Base-by-base conservation (phyloP, 2,888 invertebrate species). In the Aporophyla lueneburgensis region DNA sequence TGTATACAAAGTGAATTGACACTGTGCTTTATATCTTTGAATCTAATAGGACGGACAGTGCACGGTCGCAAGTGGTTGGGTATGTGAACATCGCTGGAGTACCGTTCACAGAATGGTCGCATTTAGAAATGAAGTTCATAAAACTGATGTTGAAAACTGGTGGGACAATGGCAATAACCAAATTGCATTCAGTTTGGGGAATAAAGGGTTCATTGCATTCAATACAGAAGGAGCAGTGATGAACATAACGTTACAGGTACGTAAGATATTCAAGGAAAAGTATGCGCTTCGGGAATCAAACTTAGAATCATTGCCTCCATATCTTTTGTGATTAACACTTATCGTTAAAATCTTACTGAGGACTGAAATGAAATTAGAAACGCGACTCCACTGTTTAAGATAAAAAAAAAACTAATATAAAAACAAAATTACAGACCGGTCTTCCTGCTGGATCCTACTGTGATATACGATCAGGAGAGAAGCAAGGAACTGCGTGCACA, bases 41-140 rank as follows among this genome's bases (percentile, higher is more conserved):
- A 27, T 68, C 4, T 65, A 33, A 51, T 43, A 95, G 96, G 97
- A 98, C 78, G 96, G 95, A 2, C 97, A 97, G 0, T 98, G 98
- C 88, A 80, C 54, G 9, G 0, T 9, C 1, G 96, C 95, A 0
- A 97, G 97, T 83, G 98, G 98, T 4, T 98, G 98, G 98, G 96
- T 98, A 0, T 98, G 98, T 89, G 99, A 99, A 92, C 98, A 99
- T 92, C 97, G 98, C 21, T 98, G 98, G 98, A 95, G 97, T 0
- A 97, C 98, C 90, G 98, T 98, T 83, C 98, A 97, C 93, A 97
- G 97, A 89, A 98, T 98, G 98, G 97, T 98, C 0, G 96, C 92
- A 0, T 98, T 98, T 91, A 97, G 97, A 83, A 98, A 98, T 87
- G 96, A 95, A 1, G 98, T 97, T 0, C 94, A 95, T 49, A 96